Evolutionary conservation across 2,113 vertebrate genomes (phyloP), one percentile per base, ranked within the genome.

Genomic region (Desmodus rotundus): DNA sequence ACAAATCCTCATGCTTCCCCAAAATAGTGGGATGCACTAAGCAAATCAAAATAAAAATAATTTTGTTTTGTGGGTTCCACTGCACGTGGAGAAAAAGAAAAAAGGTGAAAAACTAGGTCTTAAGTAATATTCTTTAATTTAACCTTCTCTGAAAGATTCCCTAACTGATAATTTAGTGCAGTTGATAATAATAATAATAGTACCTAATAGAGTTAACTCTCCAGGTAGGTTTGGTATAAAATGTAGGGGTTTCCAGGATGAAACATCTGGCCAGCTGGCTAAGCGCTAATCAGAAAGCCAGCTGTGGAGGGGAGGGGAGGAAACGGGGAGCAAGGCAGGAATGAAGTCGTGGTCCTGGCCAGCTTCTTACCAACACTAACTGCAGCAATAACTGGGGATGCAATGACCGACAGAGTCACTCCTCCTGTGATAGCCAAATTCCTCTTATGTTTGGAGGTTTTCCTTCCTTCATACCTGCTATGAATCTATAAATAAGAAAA

Each of bases 351-450:
- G 31, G 47, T 28, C 24, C 4, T 74, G 15, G 17, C 24, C 76
- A 78, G 96, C 99, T 98, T 97, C 99, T 98, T 97, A 99, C 99
- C 99, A 10, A 99, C 99, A 82, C 99, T 99, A 98, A 99, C 99
- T 26, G 99, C 99, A 54, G 99, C 99, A 38, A 99, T 99, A 95
- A 99, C 99, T 0, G 99, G 99, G 38, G 99, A 99, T 7, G 99
- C 99, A 52, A 99, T 98, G 97, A 99, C 99, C 0, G 99, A 99
- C 98, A 99, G 87, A 96, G 99, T 99, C 97, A 99, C 99, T 52
- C 99, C 99, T 14, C 99, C 99, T 1, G 99, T 99, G 91, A 99
- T 99, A 97, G 99, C 99, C 98, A 99, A 98, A 98, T 99, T 99
- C 97, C 99, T 99, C 96, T 99, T 99, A 98, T 99, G 99, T 94